phyloP scores from a whole-genome alignment of 2,888 invertebrate genomes.

The Trimorus sp. region DNA sequence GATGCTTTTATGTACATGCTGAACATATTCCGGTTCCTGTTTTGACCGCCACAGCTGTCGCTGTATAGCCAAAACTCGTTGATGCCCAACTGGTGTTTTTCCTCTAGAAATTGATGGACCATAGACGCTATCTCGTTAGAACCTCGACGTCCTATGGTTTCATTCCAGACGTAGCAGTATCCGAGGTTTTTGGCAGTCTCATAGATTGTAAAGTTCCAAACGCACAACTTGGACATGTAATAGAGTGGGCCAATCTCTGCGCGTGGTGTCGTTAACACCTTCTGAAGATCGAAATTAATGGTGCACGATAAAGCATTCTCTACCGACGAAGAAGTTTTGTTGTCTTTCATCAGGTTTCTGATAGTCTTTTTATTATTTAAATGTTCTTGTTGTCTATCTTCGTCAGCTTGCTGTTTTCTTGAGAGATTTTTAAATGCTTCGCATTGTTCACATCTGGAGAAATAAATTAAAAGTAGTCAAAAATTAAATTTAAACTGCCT shows the following conservation, averaged over 20 bases:
- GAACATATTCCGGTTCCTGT: slow-evolving; percentile 30
- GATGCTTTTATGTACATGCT: slow-evolving; percentile 24
- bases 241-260: too few species aligned
- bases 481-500: background rate
- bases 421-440: slow-evolving; percentile 17
- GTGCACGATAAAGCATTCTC: slow-evolving; percentile 23
- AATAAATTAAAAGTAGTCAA: background rate
- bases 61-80: slow-evolving; percentile 14
- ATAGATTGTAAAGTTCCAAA: slow-evolving; percentile 31
- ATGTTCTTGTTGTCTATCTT: slow-evolving; percentile 5
- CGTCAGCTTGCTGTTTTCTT: background rate
- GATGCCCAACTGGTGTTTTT: background rate
- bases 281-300: slow-evolving; percentile 28
- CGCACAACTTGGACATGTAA: slow-evolving; percentile 19
- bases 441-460: slow-evolving; percentile 50
- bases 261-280: too few species aligned
- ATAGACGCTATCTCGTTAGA: slow-evolving; percentile 24
- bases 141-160: background rate
- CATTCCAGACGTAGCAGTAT: slow-evolving; percentile 27
- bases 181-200: background rate
- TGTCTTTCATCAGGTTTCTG: slow-evolving; percentile 41
- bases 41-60: slow-evolving; percentile 33
- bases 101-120: background rate
- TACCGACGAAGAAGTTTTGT: slow-evolving; percentile 28
- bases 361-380: slow-evolving; percentile 8